These are phyloP conservation scores for Diarsia brunnea DNA, from an alignment of 2,888 invertebrate species.

Conservation along the genomic window DNA sequence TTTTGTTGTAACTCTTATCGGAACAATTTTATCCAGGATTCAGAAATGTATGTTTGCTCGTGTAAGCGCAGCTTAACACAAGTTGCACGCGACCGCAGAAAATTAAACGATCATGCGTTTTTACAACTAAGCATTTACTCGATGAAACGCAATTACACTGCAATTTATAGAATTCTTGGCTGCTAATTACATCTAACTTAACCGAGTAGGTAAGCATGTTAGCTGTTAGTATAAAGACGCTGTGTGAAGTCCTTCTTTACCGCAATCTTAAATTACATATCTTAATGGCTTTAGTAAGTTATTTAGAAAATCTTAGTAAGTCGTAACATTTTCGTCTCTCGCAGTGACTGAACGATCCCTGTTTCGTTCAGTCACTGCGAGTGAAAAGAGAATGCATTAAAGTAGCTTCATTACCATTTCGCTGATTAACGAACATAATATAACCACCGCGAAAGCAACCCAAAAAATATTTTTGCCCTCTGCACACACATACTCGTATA, in stretches of 20 bases:
- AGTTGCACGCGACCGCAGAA: constrained; percentile 43
- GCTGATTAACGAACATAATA: neutral
- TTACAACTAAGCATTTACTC: constrained; percentile 52
- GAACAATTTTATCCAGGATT: constrained; percentile 1
- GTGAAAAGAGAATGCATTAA: neutral
- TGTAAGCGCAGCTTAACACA: constrained; percentile 43
- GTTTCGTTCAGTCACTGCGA: neutral
- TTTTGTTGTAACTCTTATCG: neutral
- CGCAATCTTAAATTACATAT: neutral
- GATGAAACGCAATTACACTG: constrained; percentile 52
- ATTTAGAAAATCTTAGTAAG: neutral
- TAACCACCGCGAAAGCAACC: neutral
- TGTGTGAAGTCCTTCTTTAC: constrained; percentile 1
- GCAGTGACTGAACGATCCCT: neutral
- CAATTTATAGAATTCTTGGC: constrained; percentile 56
- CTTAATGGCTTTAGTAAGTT: neutral
- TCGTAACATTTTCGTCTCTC: neutral
- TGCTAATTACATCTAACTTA: constrained; percentile 37
- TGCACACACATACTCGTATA: neutral
- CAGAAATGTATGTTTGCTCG: neutral
- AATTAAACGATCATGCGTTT: constrained; percentile 59
- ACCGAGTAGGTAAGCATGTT: constrained; percentile 19
- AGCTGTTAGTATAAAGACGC: constrained; percentile 20
- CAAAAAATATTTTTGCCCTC: neutral
- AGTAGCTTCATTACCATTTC: neutral